Percentiles rank a stretch among this genome's conserved stretches.
Evolutionary conservation across 2,888 invertebrate genomes (phyloP).

Genomic region (Galerucella nymphaeae): DNA sequence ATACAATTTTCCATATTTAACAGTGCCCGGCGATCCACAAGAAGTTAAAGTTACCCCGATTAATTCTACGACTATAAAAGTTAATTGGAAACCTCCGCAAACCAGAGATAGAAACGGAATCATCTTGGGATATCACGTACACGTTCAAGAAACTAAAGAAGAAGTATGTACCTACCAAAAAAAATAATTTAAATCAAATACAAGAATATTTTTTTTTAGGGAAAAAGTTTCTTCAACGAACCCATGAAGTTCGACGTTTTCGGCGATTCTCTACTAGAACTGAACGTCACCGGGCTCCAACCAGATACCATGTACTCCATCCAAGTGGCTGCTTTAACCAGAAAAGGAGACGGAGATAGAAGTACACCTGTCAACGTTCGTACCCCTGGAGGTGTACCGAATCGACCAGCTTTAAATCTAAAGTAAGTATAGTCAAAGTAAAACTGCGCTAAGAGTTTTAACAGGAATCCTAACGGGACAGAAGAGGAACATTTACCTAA

Average conservation of each 20-base stretch:
- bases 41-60: conserved; percentile 88
- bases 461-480: too few species aligned
- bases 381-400: conserved; percentile 94
- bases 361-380: conserved; percentile 86
- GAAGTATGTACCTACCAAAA: conserved; percentile 76
- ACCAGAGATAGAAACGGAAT: conserved; percentile 94
- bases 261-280: conserved; percentile 80
- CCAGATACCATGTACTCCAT: conserved; percentile 95
- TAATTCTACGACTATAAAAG: conserved; percentile 96
- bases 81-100: conserved; percentile 93
- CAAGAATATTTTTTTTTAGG: conserved; percentile 64
- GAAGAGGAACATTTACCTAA: too few species aligned
- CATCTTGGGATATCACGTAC: conserved; percentile 96
- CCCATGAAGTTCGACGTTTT: conserved; percentile 89
- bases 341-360: conserved; percentile 96
- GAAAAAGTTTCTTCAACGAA: conserved; percentile 84
- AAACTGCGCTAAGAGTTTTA: too few species aligned
- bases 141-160: conserved; percentile 89
- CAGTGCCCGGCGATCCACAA: conserved; percentile 98
- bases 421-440: conserved; percentile 56
- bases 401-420: conserved; percentile 76
- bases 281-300: conserved; percentile 89
- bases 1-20: conserved; percentile 58
- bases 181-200: background rate
- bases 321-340: conserved; percentile 94